A percentile compares a stretch with the other conserved stretches of the same genome.
phyloP scores from a whole-genome alignment of 2,797 vertebrate species.

The Ctenochaetus hawaiiensis region DNA sequence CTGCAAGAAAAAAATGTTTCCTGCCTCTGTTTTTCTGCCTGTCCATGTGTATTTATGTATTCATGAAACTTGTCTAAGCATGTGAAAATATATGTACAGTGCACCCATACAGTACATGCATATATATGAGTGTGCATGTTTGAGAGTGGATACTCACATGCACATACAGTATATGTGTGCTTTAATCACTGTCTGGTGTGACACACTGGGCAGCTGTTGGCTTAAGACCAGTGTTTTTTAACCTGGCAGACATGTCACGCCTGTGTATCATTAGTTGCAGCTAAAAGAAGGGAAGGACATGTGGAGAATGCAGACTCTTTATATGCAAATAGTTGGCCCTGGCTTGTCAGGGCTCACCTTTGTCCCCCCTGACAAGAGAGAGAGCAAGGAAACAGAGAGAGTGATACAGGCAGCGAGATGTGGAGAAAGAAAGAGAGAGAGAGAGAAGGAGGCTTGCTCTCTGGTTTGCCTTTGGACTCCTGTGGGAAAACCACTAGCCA shows the following conservation, averaged over 20 bases:
- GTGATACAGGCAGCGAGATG: slow-evolving; percentile 51
- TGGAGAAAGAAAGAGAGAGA: background rate
- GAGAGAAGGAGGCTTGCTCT: slow-evolving; percentile 8
- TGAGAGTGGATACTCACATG: slow-evolving; percentile 26
- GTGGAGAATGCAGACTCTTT: slow-evolving; percentile 66
- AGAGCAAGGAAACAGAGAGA: slow-evolving; percentile 59
- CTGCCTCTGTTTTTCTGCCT: slow-evolving; percentile 19
- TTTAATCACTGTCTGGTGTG: slow-evolving; percentile 60
- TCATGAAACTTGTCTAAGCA: background rate
- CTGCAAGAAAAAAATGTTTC: slow-evolving; percentile 24
- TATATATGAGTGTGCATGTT: slow-evolving; percentile 23
- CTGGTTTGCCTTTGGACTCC: slow-evolving; percentile 36
- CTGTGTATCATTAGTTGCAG: slow-evolving; percentile 71
- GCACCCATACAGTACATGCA: slow-evolving; percentile 7
- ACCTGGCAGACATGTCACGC: slow-evolving; percentile 68
- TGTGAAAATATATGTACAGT: slow-evolving; percentile 22
- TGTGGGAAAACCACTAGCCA: slow-evolving; percentile 43
- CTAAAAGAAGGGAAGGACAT: slow-evolving; percentile 56
- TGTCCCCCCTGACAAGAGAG: slow-evolving; percentile 75
- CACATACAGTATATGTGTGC: slow-evolving; percentile 33
- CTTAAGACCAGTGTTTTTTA: slow-evolving; percentile 69
- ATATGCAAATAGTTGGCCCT: slow-evolving; percentile 78
- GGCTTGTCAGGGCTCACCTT: slow-evolving; percentile 79
- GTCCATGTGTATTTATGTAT: slow-evolving; percentile 15
- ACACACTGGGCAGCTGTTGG: slow-evolving; percentile 59